Base-by-base conservation (phyloP, 2,797 vertebrate species). In the Synanceia verrucosa region DNA sequence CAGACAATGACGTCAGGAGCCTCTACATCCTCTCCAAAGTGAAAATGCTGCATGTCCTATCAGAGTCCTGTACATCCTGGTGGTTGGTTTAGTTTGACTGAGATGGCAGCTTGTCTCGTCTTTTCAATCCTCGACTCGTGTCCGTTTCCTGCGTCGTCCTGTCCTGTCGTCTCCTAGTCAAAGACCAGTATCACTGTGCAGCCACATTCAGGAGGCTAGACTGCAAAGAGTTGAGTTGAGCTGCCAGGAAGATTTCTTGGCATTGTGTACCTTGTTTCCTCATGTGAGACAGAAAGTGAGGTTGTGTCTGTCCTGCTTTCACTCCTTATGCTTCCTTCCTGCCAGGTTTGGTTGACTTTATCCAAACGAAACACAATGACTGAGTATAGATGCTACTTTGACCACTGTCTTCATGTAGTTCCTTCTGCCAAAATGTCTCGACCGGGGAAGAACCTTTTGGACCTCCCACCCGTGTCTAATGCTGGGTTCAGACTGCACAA, bases 181-280 rank as follows among this genome's bases (percentile, higher is more conserved):
- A 18, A 65, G 48, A 64, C 39, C 61, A 18, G 23, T 41, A 55
- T 64, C 24, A 7, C 7, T 51, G 33, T 33, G 51, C 23, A 57
- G 46, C 65, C 64, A 61, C 29, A 23, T 44, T 39, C 29, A 43
- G 62, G 67, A 67, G 51, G 62, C 65, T 56, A 9, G 65, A 73
- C 67, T 67, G 41, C 21, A 73, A 43, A 74, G 33, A 56, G 44
- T 58, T 73, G 69, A 70, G 60, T 37, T 72, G 67, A 89, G 85
- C 83, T 88, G 86, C 82, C 79, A 67, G 86, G 80, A 71, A 62
- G 73, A 70, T 81, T 70, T 85, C 58, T 86, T 82, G 79, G 75
- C 79, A 62, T 85, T 69, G 11, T 75, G 58, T 64, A 52, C 65
- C 56, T 55, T 69, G 13, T 62, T 60, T 77, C 56, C 26, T 33